Conservation (phyloP, 2,888 invertebrate genomes). For the Drosophila rubida region DNA sequence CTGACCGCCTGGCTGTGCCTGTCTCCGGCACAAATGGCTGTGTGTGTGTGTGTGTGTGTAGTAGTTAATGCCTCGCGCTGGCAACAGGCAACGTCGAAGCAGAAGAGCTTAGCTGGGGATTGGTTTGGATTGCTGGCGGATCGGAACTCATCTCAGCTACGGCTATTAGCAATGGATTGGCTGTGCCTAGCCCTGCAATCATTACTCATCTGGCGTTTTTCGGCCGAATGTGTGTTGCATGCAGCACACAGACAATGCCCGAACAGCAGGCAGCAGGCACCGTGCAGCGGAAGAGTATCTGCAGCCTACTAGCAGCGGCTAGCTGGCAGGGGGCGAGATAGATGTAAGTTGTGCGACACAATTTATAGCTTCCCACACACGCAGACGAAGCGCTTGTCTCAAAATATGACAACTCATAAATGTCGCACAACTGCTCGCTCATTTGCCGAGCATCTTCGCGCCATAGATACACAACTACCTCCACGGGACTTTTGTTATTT, state of each 20-base stretch:
- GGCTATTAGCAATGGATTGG: slow-evolving; percentile 60
- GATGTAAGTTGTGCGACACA: slow-evolving; percentile 40
- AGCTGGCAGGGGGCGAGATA: slow-evolving; percentile 40
- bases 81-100: slow-evolving; percentile 40
- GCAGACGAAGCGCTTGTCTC: slow-evolving; percentile 37
- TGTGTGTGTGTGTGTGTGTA: slow-evolving; percentile 43
- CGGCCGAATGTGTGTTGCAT: slow-evolving; percentile 26
- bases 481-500: slow-evolving; percentile 44
- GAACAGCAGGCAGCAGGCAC: too few relatives aligned
- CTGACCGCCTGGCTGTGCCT: slow-evolving; percentile 19
- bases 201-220: slow-evolving; percentile 71
- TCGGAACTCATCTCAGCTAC: slow-evolving; percentile 29
- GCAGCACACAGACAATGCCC: slow-evolving; percentile 55
- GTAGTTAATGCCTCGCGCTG: slow-evolving; percentile 42
- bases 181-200: slow-evolving; percentile 68
- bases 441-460: slow-evolving; percentile 46
- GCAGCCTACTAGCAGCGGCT: slow-evolving; percentile 43
- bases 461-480: slow-evolving; percentile 23
- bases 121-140: slow-evolving; percentile 54
- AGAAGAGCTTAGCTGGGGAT: slow-evolving; percentile 68
- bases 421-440: slow-evolving; percentile 58
- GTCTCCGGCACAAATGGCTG: slow-evolving; percentile 25
- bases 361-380: slow-evolving; percentile 76
- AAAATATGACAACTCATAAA: slow-evolving; percentile 78
- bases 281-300: slow-evolving; percentile 47